Conservation (phyloP, 2,888 invertebrate species). For the Lampropteryx suffumata region DNA sequence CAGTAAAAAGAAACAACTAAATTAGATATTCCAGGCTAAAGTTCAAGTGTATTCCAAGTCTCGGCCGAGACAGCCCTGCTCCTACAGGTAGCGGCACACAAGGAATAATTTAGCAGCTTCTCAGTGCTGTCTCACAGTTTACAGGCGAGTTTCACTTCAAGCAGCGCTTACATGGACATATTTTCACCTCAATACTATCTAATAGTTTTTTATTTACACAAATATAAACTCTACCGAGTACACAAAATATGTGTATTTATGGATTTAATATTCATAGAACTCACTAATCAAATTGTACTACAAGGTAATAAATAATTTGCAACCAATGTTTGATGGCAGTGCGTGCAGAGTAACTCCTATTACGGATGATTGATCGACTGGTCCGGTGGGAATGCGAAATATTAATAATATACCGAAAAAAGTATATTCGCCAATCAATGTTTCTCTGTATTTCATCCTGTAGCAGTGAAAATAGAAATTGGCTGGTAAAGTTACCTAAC, state of each 20-base stretch:
- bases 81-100: slow-evolving; percentile 39
- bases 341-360: slow-evolving; percentile 12
- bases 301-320: slow-evolving; percentile 13
- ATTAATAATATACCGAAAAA: slow-evolving; percentile 16
- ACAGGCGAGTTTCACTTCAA: too few relatives aligned
- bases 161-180: too few relatives aligned
- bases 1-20: neutral
- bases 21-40: neutral
- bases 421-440: slow-evolving; percentile 12
- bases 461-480: neutral
- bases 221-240: too few relatives aligned
- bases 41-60: neutral
- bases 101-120: slow-evolving; percentile 56
- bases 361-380: slow-evolving; percentile 26
- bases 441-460: neutral
- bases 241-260: too few relatives aligned
- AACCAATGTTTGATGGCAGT: slow-evolving; percentile 12
- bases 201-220: too few relatives aligned
- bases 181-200: too few relatives aligned
- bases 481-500: neutral
- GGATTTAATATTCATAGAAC: too few relatives aligned
- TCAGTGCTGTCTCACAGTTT: slow-evolving; percentile 27
- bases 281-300: too few relatives aligned
- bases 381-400: slow-evolving; percentile 11
- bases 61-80: neutral